Conservation (phyloP, 2,888 invertebrate species). For the Drosophila tanythrix region DNA sequence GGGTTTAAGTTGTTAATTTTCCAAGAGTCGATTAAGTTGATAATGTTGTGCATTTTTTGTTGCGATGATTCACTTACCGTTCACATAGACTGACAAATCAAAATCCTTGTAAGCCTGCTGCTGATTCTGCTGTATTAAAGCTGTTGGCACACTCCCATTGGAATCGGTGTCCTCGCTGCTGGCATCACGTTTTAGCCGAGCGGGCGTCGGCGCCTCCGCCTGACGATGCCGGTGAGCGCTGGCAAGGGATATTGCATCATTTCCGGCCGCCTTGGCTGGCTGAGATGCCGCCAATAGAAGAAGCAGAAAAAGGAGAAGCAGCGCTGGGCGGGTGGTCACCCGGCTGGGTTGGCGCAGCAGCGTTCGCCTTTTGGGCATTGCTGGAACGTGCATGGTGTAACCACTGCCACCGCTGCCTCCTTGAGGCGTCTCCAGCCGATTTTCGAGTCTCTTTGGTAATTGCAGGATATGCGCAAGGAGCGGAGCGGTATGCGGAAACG, state of each 20-base stretch:
- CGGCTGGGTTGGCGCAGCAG: slow-evolving; percentile 7
- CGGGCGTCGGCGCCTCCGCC: slow-evolving; percentile 21
- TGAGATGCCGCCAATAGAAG: slow-evolving; percentile 14
- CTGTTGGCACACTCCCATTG: background rate
- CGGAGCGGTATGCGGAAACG: slow-evolving; percentile 45
- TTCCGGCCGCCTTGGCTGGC: slow-evolving; percentile 50
- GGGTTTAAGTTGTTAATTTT: background rate
- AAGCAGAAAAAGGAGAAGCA: slow-evolving; percentile 15
- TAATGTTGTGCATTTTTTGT: background rate
- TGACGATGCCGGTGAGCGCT: slow-evolving; percentile 24
- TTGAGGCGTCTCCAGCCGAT: slow-evolving; percentile 13
- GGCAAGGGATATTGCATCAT: slow-evolving; percentile 65
- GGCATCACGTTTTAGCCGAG: slow-evolving; percentile 31
- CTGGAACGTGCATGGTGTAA: slow-evolving; percentile 29
- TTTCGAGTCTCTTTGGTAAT: slow-evolving; percentile 35
- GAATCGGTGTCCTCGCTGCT: slow-evolving; percentile 21
- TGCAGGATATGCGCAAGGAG: slow-evolving; percentile 42
- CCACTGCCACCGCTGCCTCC: slow-evolving; percentile 25
- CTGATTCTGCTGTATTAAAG: slow-evolving; percentile 6
- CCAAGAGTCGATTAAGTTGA: background rate
- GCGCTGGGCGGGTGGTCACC: slow-evolving; percentile 18
- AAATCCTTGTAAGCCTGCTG: slow-evolving; percentile 31
- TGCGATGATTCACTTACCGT: slow-evolving; percentile 61
- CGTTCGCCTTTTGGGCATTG: slow-evolving; percentile 24
- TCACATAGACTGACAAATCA: slow-evolving; percentile 67